A percentile compares a stretch with the other conserved stretches of the same genome.
These are phyloP conservation scores for Trachemys scripta DNA, from an alignment of 2,113 vertebrate species.

Conservation along the genomic window DNA sequence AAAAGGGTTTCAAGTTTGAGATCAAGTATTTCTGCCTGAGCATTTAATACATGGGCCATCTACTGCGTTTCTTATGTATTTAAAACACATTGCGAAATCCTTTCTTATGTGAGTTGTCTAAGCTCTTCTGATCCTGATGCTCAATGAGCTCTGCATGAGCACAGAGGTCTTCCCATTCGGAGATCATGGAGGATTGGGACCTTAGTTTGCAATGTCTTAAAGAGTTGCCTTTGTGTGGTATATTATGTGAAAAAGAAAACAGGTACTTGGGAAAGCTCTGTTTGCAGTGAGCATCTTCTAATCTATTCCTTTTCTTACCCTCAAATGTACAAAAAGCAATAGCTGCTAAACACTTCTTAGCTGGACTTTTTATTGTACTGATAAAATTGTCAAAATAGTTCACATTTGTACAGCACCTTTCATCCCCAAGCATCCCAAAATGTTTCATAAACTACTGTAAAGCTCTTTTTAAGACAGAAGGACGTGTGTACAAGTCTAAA, in stretches of 20 bases:
- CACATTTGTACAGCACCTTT: neutral
- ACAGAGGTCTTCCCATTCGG: neutral
- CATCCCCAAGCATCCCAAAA: neutral
- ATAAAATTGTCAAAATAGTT: neutral
- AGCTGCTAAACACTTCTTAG: neutral
- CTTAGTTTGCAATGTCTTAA: neutral
- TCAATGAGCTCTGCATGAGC: neutral
- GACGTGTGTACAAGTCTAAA: neutral
- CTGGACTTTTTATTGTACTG: neutral
- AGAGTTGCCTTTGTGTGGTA: fast-evolving
- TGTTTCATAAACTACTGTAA: fast-evolving
- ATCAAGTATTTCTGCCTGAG: neutral
- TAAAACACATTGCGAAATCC: neutral
- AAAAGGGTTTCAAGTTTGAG: neutral
- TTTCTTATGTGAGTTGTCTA: neutral
- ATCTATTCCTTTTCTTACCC: fast-evolving
- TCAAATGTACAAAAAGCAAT: neutral
- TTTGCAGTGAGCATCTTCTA: neutral
- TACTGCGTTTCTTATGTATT: neutral
- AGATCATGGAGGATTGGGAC: neutral
- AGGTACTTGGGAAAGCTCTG: neutral
- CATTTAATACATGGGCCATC: neutral
- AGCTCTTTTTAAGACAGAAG: neutral
- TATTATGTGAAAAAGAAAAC: neutral
- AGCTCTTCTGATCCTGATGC: neutral